Evolutionary conservation across 2,888 invertebrate species (phyloP).

Genomic region (Cephalotes varians): DNA sequence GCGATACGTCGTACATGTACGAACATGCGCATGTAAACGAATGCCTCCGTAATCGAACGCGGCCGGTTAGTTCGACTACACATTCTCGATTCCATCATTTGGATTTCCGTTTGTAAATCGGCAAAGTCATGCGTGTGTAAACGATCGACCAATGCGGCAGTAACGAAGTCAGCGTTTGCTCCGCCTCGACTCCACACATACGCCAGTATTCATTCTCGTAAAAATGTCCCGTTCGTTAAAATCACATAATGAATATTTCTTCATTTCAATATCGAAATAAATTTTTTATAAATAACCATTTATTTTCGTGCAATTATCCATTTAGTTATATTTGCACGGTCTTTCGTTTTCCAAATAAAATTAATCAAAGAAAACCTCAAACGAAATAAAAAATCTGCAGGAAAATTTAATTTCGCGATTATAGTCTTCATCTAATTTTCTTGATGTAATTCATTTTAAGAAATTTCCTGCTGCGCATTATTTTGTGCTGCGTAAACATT

Average conservation of each 20-base stretch:
- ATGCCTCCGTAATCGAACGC: conserved; percentile 70
- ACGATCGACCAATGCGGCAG: conserved; percentile 74
- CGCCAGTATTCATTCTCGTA: background rate
- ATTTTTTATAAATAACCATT: conserved; percentile 2
- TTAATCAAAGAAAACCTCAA: background rate
- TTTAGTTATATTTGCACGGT: background rate
- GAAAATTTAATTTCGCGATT: background rate
- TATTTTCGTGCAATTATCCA: background rate
- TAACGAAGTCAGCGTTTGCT: conserved; percentile 70
- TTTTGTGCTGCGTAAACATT: background rate
- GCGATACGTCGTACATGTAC: conserved; percentile 51
- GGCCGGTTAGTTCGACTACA: conserved; percentile 39
- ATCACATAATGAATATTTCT: background rate
- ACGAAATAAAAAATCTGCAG: background rate
- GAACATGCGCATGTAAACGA: conserved; percentile 71
- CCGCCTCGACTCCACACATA: conserved; percentile 19
- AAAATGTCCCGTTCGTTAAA: conserved; percentile 22
- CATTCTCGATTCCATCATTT: conserved; percentile 74
- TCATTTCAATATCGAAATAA: background rate
- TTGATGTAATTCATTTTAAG: background rate
- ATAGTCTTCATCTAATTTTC: background rate
- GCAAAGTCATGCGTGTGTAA: conserved; percentile 74
- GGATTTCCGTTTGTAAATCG: conserved; percentile 79
- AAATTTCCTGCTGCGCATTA: background rate
- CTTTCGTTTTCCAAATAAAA: background rate